These are phyloP conservation scores for Gallinago stenura DNA, from an alignment of 2,797 vertebrate species.

Conservation along the genomic window DNA sequence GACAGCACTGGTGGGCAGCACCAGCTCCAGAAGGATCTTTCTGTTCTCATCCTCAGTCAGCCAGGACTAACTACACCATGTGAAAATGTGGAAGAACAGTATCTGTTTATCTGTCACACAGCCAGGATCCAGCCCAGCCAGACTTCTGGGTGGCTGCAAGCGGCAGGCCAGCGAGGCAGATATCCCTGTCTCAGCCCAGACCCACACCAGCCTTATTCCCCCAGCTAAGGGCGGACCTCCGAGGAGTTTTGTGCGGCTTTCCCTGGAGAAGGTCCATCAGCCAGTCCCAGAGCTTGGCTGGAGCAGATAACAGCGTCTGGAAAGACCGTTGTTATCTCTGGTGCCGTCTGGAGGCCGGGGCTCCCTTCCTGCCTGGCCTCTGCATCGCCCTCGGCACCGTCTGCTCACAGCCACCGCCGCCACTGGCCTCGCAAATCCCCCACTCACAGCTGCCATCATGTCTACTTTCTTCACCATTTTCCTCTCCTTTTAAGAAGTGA, in stretches of 20 bases:
- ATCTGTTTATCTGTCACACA: background rate
- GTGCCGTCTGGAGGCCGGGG: background rate
- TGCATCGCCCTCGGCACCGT: fast-evolving
- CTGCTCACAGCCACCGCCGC: background rate
- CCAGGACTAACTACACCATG: background rate
- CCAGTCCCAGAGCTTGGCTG: background rate
- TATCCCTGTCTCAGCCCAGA: background rate
- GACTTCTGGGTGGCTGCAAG: background rate
- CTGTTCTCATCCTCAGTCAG: background rate
- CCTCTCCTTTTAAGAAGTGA: background rate
- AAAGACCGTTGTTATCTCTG: conserved; percentile 43
- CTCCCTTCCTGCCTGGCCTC: conserved; percentile 49
- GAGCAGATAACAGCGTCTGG: conserved; percentile 46
- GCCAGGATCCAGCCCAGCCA: background rate
- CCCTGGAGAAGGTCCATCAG: background rate
- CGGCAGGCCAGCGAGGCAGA: background rate
- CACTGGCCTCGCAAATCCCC: background rate
- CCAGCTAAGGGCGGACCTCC: fast-evolving
- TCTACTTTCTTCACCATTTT: background rate
- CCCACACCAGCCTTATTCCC: background rate
- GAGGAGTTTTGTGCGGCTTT: background rate
- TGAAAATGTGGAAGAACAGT: background rate
- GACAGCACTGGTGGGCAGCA: fast-evolving
- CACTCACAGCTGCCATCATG: background rate
- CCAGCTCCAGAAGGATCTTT: background rate